phyloP scores from a whole-genome alignment of 2,888 invertebrate species.

The Panzeria rudis region DNA sequence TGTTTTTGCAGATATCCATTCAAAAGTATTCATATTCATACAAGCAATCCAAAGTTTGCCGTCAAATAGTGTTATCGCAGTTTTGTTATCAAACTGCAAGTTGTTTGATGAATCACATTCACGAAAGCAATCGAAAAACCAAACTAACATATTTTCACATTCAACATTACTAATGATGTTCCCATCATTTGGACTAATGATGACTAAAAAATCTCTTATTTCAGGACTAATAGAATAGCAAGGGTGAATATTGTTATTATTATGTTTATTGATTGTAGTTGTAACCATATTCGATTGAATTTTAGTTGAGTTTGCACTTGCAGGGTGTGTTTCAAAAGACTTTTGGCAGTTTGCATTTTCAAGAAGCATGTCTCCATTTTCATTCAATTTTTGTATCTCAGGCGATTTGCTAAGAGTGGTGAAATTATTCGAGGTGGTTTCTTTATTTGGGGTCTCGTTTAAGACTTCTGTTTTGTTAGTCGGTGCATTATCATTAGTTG shows the following conservation, averaged over 20 bases:
- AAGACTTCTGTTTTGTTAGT: background rate
- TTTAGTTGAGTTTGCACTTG: background rate
- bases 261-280: constrained; percentile 22
- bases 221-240: constrained; percentile 54
- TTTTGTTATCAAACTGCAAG: constrained; percentile 56
- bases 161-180: constrained; percentile 43
- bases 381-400: background rate
- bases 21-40: constrained; percentile 53
- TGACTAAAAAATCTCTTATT: constrained; percentile 57
- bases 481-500: background rate
- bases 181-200: constrained; percentile 33
- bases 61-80: constrained; percentile 45
- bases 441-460: background rate
- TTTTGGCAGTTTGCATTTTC: background rate
- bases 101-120: constrained; percentile 25
- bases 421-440: background rate
- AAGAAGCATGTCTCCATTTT: background rate
- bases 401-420: background rate
- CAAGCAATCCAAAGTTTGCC: constrained; percentile 69
- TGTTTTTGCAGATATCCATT: constrained; percentile 58
- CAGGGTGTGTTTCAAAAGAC: background rate
- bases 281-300: constrained; percentile 46
- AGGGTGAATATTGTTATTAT: constrained; percentile 47
- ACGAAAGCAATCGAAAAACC: constrained; percentile 67
- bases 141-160: constrained; percentile 53